Evolutionary conservation across 2,797 vertebrate species (phyloP).

Genomic region (Emydoidea blandingii): DNA sequence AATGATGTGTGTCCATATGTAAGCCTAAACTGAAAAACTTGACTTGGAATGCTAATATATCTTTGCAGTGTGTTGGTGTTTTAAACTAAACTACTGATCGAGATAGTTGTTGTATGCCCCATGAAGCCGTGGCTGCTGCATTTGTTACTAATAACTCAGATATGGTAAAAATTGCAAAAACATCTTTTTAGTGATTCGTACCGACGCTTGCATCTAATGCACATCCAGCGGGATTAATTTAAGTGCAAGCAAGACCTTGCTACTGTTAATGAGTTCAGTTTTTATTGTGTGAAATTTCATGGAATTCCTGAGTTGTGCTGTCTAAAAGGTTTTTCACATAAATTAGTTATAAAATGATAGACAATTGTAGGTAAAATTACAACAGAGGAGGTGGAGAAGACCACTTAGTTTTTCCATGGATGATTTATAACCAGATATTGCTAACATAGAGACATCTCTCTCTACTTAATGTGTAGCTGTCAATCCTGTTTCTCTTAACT

Average conservation of each 20-base stretch:
- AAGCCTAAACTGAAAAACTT: constrained; percentile 26
- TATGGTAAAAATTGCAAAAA: not conserved
- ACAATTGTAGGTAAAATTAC: constrained; percentile 48
- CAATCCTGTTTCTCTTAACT: not conserved
- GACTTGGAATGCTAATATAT: constrained; percentile 48
- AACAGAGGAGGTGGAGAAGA: constrained; percentile 38
- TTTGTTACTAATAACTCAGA: not conserved
- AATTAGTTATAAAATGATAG: constrained; percentile 66
- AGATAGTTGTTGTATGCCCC: not conserved
- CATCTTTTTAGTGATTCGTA: not conserved
- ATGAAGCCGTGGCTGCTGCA: not conserved
- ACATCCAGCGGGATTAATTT: not conserved
- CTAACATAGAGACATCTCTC: not conserved
- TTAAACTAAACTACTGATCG: not conserved
- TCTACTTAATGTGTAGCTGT: not conserved
- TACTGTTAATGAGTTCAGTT: constrained; percentile 6
- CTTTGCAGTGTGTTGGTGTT: not conserved
- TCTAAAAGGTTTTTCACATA: constrained; percentile 1
- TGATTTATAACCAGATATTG: constrained; percentile 57
- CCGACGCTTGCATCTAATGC: not conserved
- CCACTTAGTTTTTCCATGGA: constrained; percentile 30
- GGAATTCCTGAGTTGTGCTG: not conserved
- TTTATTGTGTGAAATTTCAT: not conserved
- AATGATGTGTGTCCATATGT: not conserved
- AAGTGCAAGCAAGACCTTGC: not conserved